A percentile compares a stretch with the other conserved stretches of the same genome.
Conservation (phyloP, 2,113 vertebrate genomes). For the Pteronura brasiliensis region DNA sequence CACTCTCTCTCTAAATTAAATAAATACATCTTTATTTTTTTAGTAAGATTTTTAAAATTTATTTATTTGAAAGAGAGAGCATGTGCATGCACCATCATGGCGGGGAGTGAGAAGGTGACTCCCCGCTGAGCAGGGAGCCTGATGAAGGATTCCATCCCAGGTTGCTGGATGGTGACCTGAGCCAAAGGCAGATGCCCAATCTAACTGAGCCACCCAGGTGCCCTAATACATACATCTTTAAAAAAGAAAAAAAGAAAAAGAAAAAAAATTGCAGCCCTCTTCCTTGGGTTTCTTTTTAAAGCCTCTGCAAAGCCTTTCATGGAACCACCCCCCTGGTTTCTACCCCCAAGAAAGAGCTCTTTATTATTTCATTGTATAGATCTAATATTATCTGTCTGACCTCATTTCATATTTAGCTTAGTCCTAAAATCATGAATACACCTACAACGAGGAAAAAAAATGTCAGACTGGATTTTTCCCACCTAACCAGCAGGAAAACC, state of each 20-base stretch:
- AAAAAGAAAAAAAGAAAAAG: neutral
- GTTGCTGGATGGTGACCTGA: too few species aligned
- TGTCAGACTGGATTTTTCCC: neutral
- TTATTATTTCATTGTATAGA: neutral
- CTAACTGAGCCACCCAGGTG: too few species aligned
- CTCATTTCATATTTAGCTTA: neutral
- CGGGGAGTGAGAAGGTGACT: too few species aligned
- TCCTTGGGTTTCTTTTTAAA: neutral
- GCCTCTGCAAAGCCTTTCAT: neutral
- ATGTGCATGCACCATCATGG: rapidly evolving
- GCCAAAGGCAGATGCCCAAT: too few species aligned
- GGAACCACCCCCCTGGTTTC: neutral
- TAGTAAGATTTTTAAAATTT: neutral
- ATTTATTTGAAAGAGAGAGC: neutral
- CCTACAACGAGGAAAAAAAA: neutral
- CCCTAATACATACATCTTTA: neutral
- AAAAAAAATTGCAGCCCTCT: neutral
- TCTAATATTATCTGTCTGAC: neutral
- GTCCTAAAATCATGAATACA: neutral
- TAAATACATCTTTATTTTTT: neutral
- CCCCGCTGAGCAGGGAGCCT: too few species aligned
- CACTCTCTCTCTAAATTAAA: neutral
- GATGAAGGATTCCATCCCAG: too few species aligned
- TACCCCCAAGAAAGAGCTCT: neutral
- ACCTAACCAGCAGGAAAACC: neutral